These are phyloP conservation scores for Pristionchus exspectatus DNA, from an alignment of 2,888 invertebrate genomes.

Conservation along the genomic window DNA sequence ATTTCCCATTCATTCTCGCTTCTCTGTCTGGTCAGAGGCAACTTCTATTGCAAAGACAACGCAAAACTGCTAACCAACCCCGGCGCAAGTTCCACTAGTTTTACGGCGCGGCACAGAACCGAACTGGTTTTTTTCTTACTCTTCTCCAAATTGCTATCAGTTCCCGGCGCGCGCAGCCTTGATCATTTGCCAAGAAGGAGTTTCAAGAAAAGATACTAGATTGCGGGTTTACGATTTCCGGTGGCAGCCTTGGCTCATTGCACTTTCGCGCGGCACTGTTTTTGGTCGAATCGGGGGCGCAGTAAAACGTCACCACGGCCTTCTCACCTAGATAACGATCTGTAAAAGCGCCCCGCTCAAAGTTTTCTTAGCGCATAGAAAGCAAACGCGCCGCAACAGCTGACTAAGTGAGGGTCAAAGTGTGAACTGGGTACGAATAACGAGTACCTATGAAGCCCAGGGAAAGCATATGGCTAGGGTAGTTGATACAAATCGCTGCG, in stretches of 20 bases:
- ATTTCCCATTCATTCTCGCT: not conserved
- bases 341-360: not conserved
- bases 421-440: not conserved
- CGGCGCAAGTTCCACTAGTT: not conserved
- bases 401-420: not conserved
- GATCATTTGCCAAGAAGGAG: not conserved
- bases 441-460: too few species aligned
- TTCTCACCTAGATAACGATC: constrained; percentile 17
- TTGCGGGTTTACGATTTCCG: constrained; percentile 35
- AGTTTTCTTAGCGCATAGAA: constrained; percentile 34
- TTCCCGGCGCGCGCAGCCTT: not conserved
- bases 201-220: not conserved
- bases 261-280: constrained; percentile 21
- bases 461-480: too few species aligned
- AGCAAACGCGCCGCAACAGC: not conserved
- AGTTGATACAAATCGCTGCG: not conserved
- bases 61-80: too few species aligned
- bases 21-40: not conserved
- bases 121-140: constrained; percentile 36
- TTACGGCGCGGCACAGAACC: constrained; percentile 21
- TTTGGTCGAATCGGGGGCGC: not conserved
- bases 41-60: too few species aligned
- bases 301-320: constrained; percentile 19
- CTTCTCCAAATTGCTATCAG: not conserved
- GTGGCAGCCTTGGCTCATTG: not conserved